A percentile compares a stretch with the other conserved stretches of the same genome.
phyloP scores from a whole-genome alignment of 2,113 vertebrate species.

The Ceratotherium simum region DNA sequence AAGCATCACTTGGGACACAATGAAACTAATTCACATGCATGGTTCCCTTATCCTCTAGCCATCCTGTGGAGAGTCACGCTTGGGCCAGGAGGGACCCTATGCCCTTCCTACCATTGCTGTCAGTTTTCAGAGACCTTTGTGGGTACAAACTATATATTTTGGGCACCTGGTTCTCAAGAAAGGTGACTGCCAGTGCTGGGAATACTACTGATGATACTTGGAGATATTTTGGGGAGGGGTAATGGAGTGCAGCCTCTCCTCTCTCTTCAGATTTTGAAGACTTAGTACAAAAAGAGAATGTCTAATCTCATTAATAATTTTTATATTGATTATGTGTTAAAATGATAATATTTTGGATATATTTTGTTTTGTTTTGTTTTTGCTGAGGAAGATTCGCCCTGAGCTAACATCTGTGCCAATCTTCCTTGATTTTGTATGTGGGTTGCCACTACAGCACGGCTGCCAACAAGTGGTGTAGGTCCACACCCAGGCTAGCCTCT shows the following conservation, averaged over 20 bases:
- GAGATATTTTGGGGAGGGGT: background rate
- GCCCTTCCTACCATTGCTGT: background rate
- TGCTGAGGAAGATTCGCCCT: too few relatives aligned
- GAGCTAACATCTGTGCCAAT: too few relatives aligned
- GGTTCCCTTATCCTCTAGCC: background rate
- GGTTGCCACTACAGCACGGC: too few relatives aligned
- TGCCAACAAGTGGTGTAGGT: too few relatives aligned
- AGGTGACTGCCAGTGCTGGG: background rate
- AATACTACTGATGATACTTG: background rate
- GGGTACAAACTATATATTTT: background rate
- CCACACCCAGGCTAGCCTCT: too few relatives aligned
- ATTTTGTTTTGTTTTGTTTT: background rate
- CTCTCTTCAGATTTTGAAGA: background rate
- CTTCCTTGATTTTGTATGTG: too few relatives aligned
- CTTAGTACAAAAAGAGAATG: background rate
- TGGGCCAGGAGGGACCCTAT: background rate
- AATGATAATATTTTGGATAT: background rate
- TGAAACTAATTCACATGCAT: background rate
- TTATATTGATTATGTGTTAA: background rate
- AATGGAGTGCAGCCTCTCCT: background rate
- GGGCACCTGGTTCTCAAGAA: background rate
- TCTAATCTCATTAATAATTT: slow-evolving; percentile 1
- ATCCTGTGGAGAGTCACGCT: background rate
- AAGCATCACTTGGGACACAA: background rate
- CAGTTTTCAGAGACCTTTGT: background rate